Evolutionary conservation across 2,113 vertebrate genomes (phyloP).

Genomic region (Melierax canorus): DNA sequence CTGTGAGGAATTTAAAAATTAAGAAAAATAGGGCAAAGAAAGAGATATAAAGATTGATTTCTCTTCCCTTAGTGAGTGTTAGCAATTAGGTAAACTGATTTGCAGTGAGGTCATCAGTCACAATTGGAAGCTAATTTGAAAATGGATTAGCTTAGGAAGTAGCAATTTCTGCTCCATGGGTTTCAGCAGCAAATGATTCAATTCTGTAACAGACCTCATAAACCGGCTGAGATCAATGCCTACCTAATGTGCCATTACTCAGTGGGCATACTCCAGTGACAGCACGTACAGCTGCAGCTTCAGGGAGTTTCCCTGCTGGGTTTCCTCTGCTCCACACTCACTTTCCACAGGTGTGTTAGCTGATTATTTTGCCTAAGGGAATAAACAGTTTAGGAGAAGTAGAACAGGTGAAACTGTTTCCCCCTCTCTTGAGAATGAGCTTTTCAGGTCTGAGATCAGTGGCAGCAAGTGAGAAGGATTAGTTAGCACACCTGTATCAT

Average conservation of each 20-base stretch:
- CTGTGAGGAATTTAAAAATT: background rate
- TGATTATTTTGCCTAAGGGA: conserved; percentile 57
- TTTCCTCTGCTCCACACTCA: conserved; percentile 13
- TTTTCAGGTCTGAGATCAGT: background rate
- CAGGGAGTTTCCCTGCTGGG: background rate
- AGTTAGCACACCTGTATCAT: background rate
- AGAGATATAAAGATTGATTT: conserved; percentile 46
- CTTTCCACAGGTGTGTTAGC: conserved; percentile 51
- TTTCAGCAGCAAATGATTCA: conserved; percentile 60
- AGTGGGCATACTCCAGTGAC: conserved; percentile 64
- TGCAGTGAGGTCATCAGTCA: conserved; percentile 72
- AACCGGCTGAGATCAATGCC: conserved; percentile 74
- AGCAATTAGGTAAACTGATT: conserved; percentile 67
- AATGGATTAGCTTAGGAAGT: conserved; percentile 72
- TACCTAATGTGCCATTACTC: conserved; percentile 76
- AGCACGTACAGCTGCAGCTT: conserved; percentile 57
- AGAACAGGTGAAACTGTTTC: background rate
- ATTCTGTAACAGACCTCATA: conserved; percentile 67
- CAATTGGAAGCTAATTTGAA: conserved; percentile 77
- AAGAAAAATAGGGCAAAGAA: background rate
- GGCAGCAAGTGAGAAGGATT: background rate
- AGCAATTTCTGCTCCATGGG: conserved; percentile 70
- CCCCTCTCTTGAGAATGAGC: background rate
- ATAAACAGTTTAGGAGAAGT: conserved; percentile 49
- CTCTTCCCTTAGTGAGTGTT: conserved; percentile 40